Evolutionary conservation across 2,113 vertebrate genomes (phyloP).

Genomic region (Pipa parva): DNA sequence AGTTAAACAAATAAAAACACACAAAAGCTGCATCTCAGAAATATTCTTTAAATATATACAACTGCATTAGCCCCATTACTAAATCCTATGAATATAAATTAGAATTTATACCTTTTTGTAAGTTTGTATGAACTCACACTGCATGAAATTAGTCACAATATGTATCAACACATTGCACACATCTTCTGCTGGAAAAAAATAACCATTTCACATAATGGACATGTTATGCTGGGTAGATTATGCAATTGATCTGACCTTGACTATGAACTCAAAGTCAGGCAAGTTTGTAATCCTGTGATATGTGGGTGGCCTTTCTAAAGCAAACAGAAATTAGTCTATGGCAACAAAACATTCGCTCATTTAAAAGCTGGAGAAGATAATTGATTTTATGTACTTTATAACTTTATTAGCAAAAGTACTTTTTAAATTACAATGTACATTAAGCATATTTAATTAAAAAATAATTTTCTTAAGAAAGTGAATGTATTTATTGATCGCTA

Average conservation of each 20-base stretch:
- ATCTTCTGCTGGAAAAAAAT: constrained; percentile 12
- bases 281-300: constrained; percentile 31
- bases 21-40: constrained; percentile 40
- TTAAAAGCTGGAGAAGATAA: too few relatives aligned
- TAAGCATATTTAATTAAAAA: too few relatives aligned
- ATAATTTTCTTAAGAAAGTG: too few relatives aligned
- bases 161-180: constrained; percentile 2
- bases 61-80: constrained; percentile 11
- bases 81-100: constrained; percentile 21
- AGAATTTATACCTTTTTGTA: neutral
- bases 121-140: constrained; percentile 13
- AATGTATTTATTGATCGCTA: too few relatives aligned
- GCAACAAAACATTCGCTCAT: too few relatives aligned
- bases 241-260: constrained; percentile 37
- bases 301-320: constrained; percentile 16
- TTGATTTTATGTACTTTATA: too few relatives aligned
- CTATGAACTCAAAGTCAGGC: constrained; percentile 26
- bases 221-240: constrained; percentile 20
- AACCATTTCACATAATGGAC: constrained; percentile 23
- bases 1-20: constrained; percentile 49
- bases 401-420: too few relatives aligned
- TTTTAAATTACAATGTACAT: too few relatives aligned
- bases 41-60: constrained; percentile 2
- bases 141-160: constrained; percentile 28
- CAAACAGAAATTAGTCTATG: constrained; percentile 8